These are phyloP conservation scores for Poeciliopsis turneri DNA, from an alignment of 2,797 vertebrate genomes.

Conservation along the genomic window DNA sequence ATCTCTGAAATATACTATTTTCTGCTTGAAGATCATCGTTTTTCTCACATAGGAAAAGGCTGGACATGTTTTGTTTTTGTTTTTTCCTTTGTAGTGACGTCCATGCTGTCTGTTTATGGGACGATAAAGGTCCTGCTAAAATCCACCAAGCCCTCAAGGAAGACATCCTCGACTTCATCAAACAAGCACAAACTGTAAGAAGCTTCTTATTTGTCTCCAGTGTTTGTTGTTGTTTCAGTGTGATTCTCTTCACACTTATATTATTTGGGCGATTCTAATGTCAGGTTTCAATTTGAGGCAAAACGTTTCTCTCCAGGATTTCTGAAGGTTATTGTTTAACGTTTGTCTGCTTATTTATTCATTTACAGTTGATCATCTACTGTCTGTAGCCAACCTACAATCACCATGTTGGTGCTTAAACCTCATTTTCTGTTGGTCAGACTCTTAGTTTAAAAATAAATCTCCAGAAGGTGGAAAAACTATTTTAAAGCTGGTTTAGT, in stretches of 20 bases:
- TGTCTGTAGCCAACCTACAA: background rate
- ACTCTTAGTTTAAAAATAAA: background rate
- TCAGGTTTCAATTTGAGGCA: background rate
- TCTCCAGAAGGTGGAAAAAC: too few relatives aligned
- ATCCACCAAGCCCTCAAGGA: constrained; percentile 98
- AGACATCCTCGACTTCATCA: constrained; percentile 98
- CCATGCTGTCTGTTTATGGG: constrained; percentile 97
- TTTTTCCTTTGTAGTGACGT: constrained; percentile 84
- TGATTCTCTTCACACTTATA: background rate
- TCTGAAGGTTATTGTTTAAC: background rate
- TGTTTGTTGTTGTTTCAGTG: background rate
- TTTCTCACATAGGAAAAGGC: background rate
- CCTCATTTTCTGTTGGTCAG: background rate
- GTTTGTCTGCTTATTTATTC: background rate
- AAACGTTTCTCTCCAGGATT: background rate
- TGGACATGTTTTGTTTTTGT: background rate
- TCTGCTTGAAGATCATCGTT: background rate
- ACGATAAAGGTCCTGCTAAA: constrained; percentile 98
- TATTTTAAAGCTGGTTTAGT: background rate
- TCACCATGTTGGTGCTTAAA: background rate
- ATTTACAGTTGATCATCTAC: background rate
- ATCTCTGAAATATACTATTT: background rate
- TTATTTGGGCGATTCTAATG: background rate
- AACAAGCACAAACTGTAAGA: constrained; percentile 91
- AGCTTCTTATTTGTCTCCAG: background rate